Conservation (phyloP, 92 coral and sea anemone genomes). For the Parazoanthus darwini region DNA sequence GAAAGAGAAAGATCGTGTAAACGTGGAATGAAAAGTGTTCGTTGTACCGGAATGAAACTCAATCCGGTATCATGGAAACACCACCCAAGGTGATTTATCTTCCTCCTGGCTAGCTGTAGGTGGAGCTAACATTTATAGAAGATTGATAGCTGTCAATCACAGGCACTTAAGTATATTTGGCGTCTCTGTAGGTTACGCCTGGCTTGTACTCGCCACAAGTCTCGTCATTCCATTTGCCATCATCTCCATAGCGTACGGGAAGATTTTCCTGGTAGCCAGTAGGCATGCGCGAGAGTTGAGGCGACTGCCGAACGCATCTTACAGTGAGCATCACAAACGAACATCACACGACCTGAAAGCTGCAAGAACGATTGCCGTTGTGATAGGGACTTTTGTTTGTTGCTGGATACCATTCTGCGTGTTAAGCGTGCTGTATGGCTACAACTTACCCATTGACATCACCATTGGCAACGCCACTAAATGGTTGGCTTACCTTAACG, state of each 20-base stretch:
- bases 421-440: constrained; percentile 67
- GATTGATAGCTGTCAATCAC: background rate
- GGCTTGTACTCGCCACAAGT: constrained; percentile 69
- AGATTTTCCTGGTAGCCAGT: constrained; percentile 74
- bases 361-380: constrained; percentile 88
- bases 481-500: constrained; percentile 83
- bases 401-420: constrained; percentile 92
- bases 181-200: constrained; percentile 64
- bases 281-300: constrained; percentile 69
- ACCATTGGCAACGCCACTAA: constrained; percentile 68
- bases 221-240: constrained; percentile 72
- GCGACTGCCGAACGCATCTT: constrained; percentile 26
- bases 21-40: too few species aligned
- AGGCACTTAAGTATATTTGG: background rate
- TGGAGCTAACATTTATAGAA: background rate
- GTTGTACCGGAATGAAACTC: too few species aligned
- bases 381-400: constrained; percentile 80
- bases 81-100: too few species aligned
- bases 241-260: constrained; percentile 78
- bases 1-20: too few species aligned
- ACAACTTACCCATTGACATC: constrained; percentile 20
- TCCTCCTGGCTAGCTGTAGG: too few species aligned
- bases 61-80: too few species aligned
- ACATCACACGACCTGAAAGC: constrained; percentile 78
- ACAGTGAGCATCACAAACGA: constrained; percentile 55